Base-by-base conservation (phyloP, 1,140 invertebrate genomes). In the Pseudomyrmex pallidus region DNA sequence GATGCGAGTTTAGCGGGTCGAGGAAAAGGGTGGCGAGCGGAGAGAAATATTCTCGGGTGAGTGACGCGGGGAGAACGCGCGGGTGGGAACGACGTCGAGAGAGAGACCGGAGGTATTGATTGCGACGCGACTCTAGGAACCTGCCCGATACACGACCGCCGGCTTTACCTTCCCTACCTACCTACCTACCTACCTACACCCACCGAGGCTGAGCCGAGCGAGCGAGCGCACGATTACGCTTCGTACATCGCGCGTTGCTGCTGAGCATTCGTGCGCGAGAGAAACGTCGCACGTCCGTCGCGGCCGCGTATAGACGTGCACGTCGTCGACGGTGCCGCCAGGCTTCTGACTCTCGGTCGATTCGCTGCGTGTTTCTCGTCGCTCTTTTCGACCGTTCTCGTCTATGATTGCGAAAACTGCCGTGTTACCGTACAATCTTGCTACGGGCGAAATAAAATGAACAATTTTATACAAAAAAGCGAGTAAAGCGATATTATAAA, bases 51-150 rank as follows among this genome's bases (percentile, higher is more conserved):
- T 86, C 86, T 89, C 89, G 89, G 89, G 67, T 89, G 88, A 90
- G 86, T 90, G 89, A 90, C 86, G 83, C 83, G 84, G 82, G 68
- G 80, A 83, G 76, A 74, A 59, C 46, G 68, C 77, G 86, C 84
- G 84, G 83, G 83, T 76, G 85, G 85, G 87, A 87, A 84, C 74
- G 77, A 85, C 63, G 85, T 87, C 77, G 84, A 88, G 87, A 89
- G 87, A 86, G 87, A 86, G 78, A 89, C 88, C 91, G 89, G 92
- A 92, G 92, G 92, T 93, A 93, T 93, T 93, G 92, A 93, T 93
- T 93, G 92, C 92, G 92, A 92, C 92, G 91, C 92, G 91, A 92
- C 92, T 92, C 90, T 92, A 92, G 90, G 91, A 90, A 90, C 91
- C 89, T 91, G 88, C 89, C 90, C 86, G 86, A 87, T 87, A 87